phyloP scores from a whole-genome alignment of 2,113 vertebrate species.

The Hypanus sabinus region DNA sequence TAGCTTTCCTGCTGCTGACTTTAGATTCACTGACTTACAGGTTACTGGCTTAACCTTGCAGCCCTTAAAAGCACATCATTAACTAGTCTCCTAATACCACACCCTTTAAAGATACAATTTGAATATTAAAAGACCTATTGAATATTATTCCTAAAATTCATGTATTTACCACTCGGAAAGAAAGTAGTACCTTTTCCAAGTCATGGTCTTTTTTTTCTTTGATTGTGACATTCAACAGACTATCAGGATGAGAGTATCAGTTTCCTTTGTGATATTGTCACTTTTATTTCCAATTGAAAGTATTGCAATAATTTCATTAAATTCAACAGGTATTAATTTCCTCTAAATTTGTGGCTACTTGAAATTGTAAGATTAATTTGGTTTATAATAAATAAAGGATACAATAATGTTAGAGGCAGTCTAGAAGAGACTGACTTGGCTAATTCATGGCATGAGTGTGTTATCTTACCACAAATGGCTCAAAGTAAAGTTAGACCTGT shows the following conservation, averaged over 20 bases:
- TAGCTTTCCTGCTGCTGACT: too few species aligned
- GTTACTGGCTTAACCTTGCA: too few species aligned
- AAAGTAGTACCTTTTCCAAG: neutral
- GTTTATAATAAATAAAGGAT: neutral
- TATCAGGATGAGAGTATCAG: neutral
- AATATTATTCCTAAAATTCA: neutral
- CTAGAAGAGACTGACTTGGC: too few species aligned
- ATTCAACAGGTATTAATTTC: neutral
- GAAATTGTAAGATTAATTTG: neutral
- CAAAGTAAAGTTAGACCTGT: too few species aligned
- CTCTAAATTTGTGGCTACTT: neutral
- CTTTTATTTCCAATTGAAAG: neutral
- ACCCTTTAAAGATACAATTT: neutral
- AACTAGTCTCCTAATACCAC: too few species aligned
- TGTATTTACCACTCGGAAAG: neutral
- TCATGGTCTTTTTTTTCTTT: neutral
- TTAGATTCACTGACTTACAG: too few species aligned
- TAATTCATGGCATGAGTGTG: too few species aligned
- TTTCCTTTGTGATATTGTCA: neutral
- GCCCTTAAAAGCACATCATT: too few species aligned
- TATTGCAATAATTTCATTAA: neutral
- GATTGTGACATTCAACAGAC: too few species aligned
- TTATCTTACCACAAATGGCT: too few species aligned
- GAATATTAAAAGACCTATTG: neutral
- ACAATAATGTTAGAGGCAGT: too few species aligned